These are phyloP conservation scores for Drosophila colorata DNA, from an alignment of 2,888 invertebrate species.

Conservation along the genomic window DNA sequence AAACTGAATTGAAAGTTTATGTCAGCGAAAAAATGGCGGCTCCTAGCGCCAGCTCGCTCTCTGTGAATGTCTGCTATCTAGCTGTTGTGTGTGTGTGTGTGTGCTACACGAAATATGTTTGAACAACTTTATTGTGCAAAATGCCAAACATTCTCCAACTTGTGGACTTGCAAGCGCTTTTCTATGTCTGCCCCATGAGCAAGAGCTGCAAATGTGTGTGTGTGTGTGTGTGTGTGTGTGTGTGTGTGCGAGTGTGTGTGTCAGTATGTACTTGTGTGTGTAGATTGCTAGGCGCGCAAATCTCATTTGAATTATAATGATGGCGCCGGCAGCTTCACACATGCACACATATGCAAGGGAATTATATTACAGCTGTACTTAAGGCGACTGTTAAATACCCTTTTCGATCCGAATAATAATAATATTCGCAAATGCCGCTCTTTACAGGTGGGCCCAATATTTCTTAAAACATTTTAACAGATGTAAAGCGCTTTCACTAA, in stretches of 20 bases:
- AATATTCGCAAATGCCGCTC: too few relatives aligned
- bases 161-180: conserved; percentile 53
- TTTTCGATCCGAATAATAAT: not conserved
- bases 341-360: conserved; percentile 18
- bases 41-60: conserved; percentile 21
- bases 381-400: conserved; percentile 15
- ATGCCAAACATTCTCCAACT: conserved; percentile 77
- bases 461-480: too few relatives aligned
- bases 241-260: conserved; percentile 12
- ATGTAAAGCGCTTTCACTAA: too few relatives aligned
- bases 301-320: conserved; percentile 80
- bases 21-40: conserved; percentile 66
- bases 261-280: conserved; percentile 18
- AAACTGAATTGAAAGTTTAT: conserved; percentile 73
- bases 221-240: conserved; percentile 6
- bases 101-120: conserved; percentile 68
- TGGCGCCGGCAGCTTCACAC: conserved; percentile 67
- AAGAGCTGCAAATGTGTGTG: not conserved
- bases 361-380: not conserved
- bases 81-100: conserved; percentile 19
- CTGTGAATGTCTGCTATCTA: not conserved
- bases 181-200: conserved; percentile 11
- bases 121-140: conserved; percentile 77
- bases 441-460: too few relatives aligned
- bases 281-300: conserved; percentile 71